These are phyloP conservation scores for Dreissena rostriformis DNA, from an alignment of 1,140 invertebrate species.

Conservation along the genomic window DNA sequence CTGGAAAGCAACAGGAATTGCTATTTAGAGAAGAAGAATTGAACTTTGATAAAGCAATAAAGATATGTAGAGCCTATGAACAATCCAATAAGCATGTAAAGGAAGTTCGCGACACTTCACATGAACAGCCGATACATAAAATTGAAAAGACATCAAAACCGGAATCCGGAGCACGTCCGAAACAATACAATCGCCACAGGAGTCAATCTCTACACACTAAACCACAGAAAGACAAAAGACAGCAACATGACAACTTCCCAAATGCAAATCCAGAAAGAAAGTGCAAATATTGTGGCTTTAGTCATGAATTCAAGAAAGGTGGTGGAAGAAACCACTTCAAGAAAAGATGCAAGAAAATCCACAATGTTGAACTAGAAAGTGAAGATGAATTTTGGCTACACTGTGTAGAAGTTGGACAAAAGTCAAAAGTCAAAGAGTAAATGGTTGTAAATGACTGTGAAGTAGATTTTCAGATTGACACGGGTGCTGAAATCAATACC, in stretches of 20 bases:
- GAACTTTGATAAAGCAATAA: constrained; percentile 1
- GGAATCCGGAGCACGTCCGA: too few species aligned
- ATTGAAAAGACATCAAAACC: not conserved
- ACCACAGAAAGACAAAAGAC: too few species aligned
- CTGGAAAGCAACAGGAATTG: constrained; percentile 24
- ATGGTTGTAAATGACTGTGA: constrained; percentile 10
- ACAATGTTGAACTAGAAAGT: not conserved
- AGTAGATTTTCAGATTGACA: constrained; percentile 12
- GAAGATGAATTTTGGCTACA: constrained; percentile 21
- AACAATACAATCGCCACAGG: too few species aligned
- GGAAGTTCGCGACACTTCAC: not conserved
- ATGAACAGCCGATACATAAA: not conserved
- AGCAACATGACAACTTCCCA: too few species aligned
- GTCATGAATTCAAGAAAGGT: constrained; percentile 20
- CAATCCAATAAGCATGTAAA: constrained; percentile 18
- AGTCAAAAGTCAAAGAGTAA: not conserved
- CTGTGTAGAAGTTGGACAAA: not conserved
- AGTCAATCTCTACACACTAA: too few species aligned
- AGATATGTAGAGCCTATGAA: not conserved
- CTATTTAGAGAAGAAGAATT: constrained; percentile 37
- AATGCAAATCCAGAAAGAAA: too few species aligned
- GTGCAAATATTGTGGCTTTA: constrained; percentile 49
- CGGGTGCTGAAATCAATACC: constrained; percentile 8
- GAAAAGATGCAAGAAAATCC: constrained; percentile 14
- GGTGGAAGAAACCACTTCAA: constrained; percentile 5